Conservation (phyloP, 2,888 invertebrate genomes). For the Phania funesta region DNA sequence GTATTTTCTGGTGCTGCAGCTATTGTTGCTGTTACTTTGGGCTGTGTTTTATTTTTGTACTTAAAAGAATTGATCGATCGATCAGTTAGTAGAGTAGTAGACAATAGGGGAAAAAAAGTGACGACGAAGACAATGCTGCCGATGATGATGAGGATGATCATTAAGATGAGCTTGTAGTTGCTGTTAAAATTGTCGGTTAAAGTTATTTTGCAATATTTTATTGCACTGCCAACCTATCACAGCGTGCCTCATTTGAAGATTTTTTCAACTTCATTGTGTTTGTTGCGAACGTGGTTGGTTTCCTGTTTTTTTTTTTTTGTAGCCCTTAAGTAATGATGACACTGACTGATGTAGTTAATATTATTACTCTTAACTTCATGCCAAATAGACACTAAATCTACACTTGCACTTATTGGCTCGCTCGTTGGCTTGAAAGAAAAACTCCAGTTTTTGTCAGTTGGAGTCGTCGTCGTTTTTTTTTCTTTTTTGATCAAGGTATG, state of each 20-base stretch:
- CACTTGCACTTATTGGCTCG: constrained; percentile 20
- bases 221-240: constrained; percentile 17
- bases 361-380: constrained; percentile 51
- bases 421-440: neutral
- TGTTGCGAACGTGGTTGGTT: constrained; percentile 24
- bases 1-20: constrained; percentile 3
- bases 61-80: constrained; percentile 58
- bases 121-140: constrained; percentile 7
- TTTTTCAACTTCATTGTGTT: neutral
- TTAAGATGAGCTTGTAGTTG: constrained; percentile 14
- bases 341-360: constrained; percentile 65
- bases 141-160: constrained; percentile 19
- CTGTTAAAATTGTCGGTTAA: constrained; percentile 25
- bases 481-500: neutral
- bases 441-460: neutral
- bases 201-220: constrained; percentile 47
- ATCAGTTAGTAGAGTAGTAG: constrained; percentile 48
- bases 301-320: constrained; percentile 32
- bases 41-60: constrained; percentile 13
- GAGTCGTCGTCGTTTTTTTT: neutral
- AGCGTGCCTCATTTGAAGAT: constrained; percentile 15
- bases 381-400: constrained; percentile 30
- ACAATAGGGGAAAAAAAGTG: constrained; percentile 12
- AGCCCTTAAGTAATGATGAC: constrained; percentile 66
- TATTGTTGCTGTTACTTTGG: constrained; percentile 9